phyloP scores from a whole-genome alignment of 2,797 vertebrate species.

The Nyctalus aviator region DNA sequence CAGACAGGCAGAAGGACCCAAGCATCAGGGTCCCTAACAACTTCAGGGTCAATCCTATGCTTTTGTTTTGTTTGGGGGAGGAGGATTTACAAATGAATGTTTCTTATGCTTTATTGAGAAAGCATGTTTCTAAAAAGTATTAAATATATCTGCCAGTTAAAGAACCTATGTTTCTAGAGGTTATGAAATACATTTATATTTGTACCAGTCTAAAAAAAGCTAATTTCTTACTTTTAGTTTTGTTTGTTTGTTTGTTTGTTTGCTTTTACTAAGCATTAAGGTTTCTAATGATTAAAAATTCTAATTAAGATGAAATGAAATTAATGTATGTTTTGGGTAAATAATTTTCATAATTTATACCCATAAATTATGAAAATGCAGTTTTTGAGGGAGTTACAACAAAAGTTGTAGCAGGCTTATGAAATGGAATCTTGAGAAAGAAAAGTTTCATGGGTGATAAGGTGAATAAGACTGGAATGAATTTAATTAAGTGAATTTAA shows the following conservation, averaged over 20 bases:
- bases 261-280: neutral
- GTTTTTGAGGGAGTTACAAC: neutral
- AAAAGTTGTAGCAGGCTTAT: neutral
- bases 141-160: neutral
- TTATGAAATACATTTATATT: neutral
- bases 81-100: neutral
- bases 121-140: neutral
- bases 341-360: too few relatives aligned
- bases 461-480: neutral
- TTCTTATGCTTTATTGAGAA: neutral
- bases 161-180: neutral
- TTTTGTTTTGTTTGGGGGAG: neutral
- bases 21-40: neutral
- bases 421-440: neutral
- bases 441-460: neutral
- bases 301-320: neutral
- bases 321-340: neutral
- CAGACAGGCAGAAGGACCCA: neutral
- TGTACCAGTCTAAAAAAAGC: neutral
- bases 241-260: too few relatives aligned
- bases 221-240: neutral
- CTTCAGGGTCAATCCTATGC: neutral
- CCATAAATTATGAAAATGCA: neutral
- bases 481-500: neutral
- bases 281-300: neutral